phyloP scores from a whole-genome alignment of 2,113 vertebrate genomes.

The Glareola pratincola region DNA sequence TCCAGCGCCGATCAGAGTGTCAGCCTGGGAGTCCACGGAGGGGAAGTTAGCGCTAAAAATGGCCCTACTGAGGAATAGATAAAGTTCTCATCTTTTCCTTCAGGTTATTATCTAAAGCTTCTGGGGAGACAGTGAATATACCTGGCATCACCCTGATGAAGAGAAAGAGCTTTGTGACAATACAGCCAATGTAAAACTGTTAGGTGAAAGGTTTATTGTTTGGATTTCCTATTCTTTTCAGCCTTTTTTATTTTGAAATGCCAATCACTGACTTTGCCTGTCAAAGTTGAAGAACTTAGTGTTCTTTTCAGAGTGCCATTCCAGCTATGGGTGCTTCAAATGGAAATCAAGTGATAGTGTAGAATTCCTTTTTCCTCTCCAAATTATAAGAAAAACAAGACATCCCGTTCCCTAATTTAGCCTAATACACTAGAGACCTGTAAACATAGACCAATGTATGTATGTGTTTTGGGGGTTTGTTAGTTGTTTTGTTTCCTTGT shows the following conservation, averaged over 20 bases:
- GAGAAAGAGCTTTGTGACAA: not conserved
- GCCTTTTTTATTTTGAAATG: not conserved
- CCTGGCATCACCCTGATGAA: not conserved
- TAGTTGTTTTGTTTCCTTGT: accelerated
- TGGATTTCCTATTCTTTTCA: not conserved
- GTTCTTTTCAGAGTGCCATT: not conserved
- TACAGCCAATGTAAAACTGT: not conserved
- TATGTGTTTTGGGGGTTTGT: not conserved
- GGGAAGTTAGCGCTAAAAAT: not conserved
- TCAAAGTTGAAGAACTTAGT: not conserved
- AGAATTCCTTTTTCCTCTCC: not conserved
- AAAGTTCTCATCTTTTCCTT: not conserved
- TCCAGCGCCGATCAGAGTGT: too few species aligned
- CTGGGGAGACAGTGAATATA: not conserved
- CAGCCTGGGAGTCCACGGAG: not conserved
- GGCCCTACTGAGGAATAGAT: not conserved
- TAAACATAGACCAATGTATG: not conserved
- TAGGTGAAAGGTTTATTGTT: not conserved
- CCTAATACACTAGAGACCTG: not conserved
- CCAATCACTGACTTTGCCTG: not conserved
- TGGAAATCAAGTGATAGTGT: not conserved
- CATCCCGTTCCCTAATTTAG: not conserved
- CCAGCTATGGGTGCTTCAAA: not conserved
- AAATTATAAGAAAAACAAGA: not conserved
- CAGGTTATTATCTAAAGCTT: not conserved